These are phyloP conservation scores for Calyptomena viridis DNA, from an alignment of 2,113 vertebrate genomes.

Conservation along the genomic window DNA sequence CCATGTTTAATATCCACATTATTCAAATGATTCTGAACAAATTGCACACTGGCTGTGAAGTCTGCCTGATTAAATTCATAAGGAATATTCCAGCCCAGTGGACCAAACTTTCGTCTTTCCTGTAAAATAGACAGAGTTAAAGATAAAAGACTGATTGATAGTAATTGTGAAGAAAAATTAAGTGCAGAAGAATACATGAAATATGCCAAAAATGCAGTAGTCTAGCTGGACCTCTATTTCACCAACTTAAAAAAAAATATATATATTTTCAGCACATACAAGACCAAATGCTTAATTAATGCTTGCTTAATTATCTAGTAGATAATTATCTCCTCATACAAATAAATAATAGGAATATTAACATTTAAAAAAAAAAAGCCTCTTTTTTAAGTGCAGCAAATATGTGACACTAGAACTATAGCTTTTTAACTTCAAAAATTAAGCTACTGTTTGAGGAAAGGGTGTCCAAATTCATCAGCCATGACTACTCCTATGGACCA, in stretches of 20 bases:
- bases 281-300: not conserved
- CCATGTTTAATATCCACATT: constrained; percentile 69
- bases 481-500: not conserved
- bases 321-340: not conserved
- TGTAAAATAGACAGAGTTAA: constrained; percentile 15
- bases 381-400: not conserved
- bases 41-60: constrained; percentile 82
- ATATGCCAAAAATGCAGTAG: not conserved
- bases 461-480: not conserved
- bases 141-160: not conserved
- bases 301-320: not conserved
- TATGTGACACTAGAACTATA: not conserved
- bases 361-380: not conserved
- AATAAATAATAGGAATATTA: not conserved
- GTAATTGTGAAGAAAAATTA: not conserved
- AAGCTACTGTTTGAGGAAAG: not conserved
- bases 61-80: constrained; percentile 89
- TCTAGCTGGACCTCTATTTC: not conserved
- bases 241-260: not conserved
- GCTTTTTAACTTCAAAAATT: not conserved
- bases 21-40: constrained; percentile 84
- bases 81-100: constrained; percentile 86
- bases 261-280: not conserved
- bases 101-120: constrained; percentile 85
- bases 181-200: not conserved